phyloP scores from a whole-genome alignment of 2,113 vertebrate genomes.

The Progne subis region DNA sequence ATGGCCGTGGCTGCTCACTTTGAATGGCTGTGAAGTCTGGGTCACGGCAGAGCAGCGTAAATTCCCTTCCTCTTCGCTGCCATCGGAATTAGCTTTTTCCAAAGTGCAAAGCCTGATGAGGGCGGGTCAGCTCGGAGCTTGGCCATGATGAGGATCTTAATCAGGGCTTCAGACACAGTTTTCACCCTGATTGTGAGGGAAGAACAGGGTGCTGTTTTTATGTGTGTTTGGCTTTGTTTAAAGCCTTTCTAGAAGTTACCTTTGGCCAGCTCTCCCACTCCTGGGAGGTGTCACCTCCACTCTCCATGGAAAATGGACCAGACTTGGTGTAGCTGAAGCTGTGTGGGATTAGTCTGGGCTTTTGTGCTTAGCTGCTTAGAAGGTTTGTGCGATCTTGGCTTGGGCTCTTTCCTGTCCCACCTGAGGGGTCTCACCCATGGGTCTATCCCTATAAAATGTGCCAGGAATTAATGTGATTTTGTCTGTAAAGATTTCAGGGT shows the following conservation, averaged over 20 bases:
- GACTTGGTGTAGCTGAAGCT: background rate
- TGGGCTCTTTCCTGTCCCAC: background rate
- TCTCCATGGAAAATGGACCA: background rate
- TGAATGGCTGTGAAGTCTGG: conserved; percentile 20
- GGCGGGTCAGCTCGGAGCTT: fast-evolving
- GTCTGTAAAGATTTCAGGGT: background rate
- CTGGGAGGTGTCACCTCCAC: background rate
- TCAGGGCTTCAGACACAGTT: background rate
- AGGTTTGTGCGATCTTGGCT: background rate
- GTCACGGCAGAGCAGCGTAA: background rate
- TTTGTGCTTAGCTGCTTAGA: background rate
- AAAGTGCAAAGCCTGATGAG: background rate
- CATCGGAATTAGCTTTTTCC: background rate
- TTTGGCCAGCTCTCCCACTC: background rate
- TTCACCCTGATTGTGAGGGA: background rate
- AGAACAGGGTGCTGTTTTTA: background rate
- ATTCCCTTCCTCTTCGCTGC: background rate
- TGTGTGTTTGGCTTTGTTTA: background rate
- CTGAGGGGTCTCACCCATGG: background rate
- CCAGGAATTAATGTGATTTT: background rate
- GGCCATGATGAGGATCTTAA: background rate
- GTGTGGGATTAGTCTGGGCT: background rate
- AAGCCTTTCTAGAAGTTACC: background rate
- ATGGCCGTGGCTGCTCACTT: conserved; percentile 11
- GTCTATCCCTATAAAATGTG: background rate